Conservation (phyloP, 35 echinoderm and acorn worm species). For the Stichopus chloronotus region DNA sequence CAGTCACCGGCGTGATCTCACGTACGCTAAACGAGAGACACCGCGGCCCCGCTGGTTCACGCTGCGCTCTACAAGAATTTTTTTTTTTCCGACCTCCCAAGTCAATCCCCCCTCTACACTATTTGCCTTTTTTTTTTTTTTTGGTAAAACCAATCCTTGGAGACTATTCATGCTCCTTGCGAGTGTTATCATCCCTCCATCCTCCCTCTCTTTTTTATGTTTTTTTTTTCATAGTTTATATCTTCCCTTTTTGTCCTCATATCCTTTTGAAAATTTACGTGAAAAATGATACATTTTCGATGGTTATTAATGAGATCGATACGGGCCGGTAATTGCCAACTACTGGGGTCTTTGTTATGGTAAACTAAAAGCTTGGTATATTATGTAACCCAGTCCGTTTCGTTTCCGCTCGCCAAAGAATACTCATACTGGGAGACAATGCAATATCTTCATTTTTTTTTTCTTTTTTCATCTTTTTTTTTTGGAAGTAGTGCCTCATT, state of each 20-base stretch:
- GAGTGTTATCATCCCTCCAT: no score
- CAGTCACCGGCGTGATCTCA: conserved; percentile 38
- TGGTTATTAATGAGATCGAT: background rate
- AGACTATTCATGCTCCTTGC: background rate
- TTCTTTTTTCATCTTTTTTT: no score
- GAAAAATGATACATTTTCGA: background rate
- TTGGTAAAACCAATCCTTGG: background rate
- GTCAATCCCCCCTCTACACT: background rate
- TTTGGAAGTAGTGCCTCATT: no score
- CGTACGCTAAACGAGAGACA: conserved; percentile 10
- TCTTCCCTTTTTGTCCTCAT: background rate
- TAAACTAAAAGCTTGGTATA: background rate
- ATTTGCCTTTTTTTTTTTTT: background rate
- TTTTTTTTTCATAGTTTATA: no score
- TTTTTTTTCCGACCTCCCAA: conserved; percentile 25
- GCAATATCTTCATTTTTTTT: background rate
- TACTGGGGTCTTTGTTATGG: no score
- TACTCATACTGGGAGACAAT: background rate
- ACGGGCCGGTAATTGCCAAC: background rate
- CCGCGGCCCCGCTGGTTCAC: conserved; percentile 11
- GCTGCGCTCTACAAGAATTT: background rate
- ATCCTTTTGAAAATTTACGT: background rate
- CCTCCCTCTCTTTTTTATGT: no score
- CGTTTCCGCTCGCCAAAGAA: background rate
- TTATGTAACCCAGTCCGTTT: background rate